phyloP scores from a whole-genome alignment of 2,113 vertebrate species.

The Austrofundulus limnaeus region DNA sequence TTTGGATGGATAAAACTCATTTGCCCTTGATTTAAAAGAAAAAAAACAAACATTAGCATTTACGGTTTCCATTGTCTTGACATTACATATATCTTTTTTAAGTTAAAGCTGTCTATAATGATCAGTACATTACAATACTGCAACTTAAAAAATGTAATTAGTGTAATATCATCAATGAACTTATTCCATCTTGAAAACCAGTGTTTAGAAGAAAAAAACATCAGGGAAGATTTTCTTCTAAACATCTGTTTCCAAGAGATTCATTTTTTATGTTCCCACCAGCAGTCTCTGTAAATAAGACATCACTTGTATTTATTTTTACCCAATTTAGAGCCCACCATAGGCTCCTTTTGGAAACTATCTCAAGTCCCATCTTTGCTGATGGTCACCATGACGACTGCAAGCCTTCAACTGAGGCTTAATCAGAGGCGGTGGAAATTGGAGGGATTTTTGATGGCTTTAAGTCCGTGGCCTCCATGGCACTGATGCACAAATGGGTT shows the following conservation, averaged over 20 bases:
- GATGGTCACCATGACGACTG: constrained; percentile 69
- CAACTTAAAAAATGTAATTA: too few species aligned
- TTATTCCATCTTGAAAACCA: too few species aligned
- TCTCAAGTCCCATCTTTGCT: constrained; percentile 59
- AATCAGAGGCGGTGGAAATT: constrained; percentile 47
- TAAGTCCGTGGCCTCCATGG: constrained; percentile 34
- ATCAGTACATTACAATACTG: too few species aligned
- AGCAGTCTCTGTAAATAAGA: constrained; percentile 62
- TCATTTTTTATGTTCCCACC: constrained; percentile 11
- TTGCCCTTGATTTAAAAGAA: too few species aligned
- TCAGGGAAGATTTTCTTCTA: neutral
- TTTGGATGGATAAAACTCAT: too few species aligned
- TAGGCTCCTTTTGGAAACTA: constrained; percentile 46
- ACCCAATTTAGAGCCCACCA: constrained; percentile 55
- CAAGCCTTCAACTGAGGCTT: constrained; percentile 44
- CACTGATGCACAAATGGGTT: constrained; percentile 8
- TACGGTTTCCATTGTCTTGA: too few species aligned
- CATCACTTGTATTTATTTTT: constrained; percentile 69
- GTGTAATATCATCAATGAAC: neutral
- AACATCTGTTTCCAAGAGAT: neutral
- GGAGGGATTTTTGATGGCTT: constrained; percentile 47
- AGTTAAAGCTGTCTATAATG: too few species aligned
- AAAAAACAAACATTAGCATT: too few species aligned
- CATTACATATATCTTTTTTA: too few species aligned
- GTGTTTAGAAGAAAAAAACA: too few species aligned